Percentiles rank a stretch among this genome's conserved stretches.
Conservation (phyloP, 2,113 vertebrate genomes). For the Craseonycteris thonglongyai region DNA sequence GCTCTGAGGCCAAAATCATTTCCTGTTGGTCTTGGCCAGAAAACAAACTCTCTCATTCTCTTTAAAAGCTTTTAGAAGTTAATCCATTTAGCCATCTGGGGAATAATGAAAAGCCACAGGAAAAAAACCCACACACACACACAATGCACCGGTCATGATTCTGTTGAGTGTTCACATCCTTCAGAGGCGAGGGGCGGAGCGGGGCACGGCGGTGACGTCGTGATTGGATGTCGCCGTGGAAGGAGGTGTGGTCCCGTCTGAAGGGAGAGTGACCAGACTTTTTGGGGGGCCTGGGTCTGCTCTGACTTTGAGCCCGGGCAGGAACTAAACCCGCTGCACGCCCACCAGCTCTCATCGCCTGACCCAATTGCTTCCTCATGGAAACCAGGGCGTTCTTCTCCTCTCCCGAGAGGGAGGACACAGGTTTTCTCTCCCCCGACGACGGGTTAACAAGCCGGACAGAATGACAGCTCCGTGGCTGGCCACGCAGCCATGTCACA, state of each 20-base stretch:
- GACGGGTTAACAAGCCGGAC: accelerated
- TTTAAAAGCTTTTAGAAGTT: slow-evolving; percentile 36
- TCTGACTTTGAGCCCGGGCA: not conserved
- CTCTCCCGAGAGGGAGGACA: not conserved
- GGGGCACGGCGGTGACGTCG: accelerated
- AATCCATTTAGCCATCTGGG: not conserved
- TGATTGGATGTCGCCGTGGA: accelerated
- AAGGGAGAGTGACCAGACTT: no score
- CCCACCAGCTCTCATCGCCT: not conserved
- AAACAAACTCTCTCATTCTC: slow-evolving; percentile 35
- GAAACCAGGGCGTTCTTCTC: not conserved
- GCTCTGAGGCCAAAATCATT: slow-evolving; percentile 18
- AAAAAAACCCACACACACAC: not conserved
- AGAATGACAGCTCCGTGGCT: accelerated
- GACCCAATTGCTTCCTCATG: not conserved
- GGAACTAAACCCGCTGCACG: no score
- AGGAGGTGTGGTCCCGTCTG: not conserved
- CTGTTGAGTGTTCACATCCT: not conserved
- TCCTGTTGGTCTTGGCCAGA: slow-evolving; percentile 25
- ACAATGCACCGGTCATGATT: not conserved
- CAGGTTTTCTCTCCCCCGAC: accelerated
- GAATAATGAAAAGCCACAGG: not conserved
- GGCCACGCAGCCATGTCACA: accelerated
- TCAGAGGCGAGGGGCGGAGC: not conserved
- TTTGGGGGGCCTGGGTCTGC: not conserved